Conservation (phyloP, 1,140 invertebrate species). For the Dreissena rostriformis region DNA sequence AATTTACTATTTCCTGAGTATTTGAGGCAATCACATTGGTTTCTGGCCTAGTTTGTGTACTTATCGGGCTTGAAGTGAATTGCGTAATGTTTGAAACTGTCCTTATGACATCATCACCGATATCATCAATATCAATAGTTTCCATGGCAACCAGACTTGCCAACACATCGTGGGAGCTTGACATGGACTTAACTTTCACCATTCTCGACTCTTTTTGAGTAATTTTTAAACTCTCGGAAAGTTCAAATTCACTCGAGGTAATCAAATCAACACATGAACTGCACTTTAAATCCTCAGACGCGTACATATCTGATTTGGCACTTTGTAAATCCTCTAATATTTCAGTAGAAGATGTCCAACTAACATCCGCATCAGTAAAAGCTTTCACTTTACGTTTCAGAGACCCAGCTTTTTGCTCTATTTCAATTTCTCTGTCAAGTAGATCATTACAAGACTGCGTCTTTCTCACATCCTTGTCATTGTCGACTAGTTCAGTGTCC, state of each 20-base stretch:
- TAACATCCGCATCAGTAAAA: conserved; percentile 9
- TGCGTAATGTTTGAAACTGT: too few relatives aligned
- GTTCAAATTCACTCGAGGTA: background rate
- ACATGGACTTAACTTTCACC: conserved; percentile 54
- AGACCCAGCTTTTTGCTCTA: background rate
- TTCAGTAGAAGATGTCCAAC: background rate
- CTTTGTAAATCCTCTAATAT: background rate
- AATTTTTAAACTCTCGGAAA: background rate
- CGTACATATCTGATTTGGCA: background rate
- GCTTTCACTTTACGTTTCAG: conserved; percentile 3
- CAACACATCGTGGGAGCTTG: conserved; percentile 53
- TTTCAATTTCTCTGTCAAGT: conserved; percentile 27
- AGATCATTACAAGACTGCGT: conserved; percentile 42
- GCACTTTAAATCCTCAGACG: conserved; percentile 8
- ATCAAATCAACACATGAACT: conserved; percentile 34
- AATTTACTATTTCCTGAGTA: too few relatives aligned
- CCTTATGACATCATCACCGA: background rate
- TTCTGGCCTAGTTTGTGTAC: too few relatives aligned
- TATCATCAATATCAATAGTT: conserved; percentile 23
- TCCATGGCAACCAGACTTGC: conserved; percentile 30
- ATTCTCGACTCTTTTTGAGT: conserved; percentile 37
- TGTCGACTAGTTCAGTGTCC: conserved; percentile 22
- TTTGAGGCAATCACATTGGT: too few relatives aligned
- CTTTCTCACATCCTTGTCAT: background rate
- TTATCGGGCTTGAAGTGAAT: too few relatives aligned